A percentile compares a stretch with the other conserved stretches of the same genome.
Evolutionary conservation across 2,113 vertebrate genomes (phyloP).

Genomic region (Brevimyrus niger): DNA sequence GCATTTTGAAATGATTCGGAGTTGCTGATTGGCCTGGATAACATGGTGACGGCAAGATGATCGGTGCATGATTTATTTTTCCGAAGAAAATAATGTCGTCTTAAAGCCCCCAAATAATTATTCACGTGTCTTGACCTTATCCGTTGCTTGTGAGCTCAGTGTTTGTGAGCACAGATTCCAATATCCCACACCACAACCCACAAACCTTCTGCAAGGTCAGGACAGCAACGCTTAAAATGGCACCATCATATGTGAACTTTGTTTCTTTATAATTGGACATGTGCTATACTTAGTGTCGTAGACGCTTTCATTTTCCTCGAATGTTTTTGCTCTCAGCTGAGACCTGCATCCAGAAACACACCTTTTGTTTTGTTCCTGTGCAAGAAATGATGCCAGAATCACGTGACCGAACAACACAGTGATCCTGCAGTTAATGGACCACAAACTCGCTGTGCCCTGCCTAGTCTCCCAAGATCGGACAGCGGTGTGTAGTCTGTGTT

Average conservation of each 20-base stretch:
- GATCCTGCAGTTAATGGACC: not conserved
- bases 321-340: constrained; percentile 39
- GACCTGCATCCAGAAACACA: constrained; percentile 35
- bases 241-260: not conserved
- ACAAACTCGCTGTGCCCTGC: not conserved
- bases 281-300: constrained; percentile 29
- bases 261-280: constrained; percentile 23
- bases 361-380: constrained; percentile 31
- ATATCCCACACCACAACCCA: not conserved
- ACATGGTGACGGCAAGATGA: constrained; percentile 14
- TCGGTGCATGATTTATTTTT: constrained; percentile 26
- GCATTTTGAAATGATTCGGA: constrained; percentile 33
- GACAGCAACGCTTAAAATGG: not conserved
- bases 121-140: not conserved
- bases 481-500: not conserved
- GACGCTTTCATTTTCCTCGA: constrained; percentile 31
- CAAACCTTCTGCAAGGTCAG: not conserved
- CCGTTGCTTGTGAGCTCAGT: not conserved
- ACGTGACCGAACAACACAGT: constrained; percentile 32
- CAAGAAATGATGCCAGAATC: constrained; percentile 36
- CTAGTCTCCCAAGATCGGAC: not conserved
- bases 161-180: not conserved
- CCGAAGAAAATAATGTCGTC: not conserved
- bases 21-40: constrained; percentile 33
- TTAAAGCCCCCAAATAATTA: not conserved